phyloP scores from a whole-genome alignment of 2,797 vertebrate species.

The Girardinus metallicus region DNA sequence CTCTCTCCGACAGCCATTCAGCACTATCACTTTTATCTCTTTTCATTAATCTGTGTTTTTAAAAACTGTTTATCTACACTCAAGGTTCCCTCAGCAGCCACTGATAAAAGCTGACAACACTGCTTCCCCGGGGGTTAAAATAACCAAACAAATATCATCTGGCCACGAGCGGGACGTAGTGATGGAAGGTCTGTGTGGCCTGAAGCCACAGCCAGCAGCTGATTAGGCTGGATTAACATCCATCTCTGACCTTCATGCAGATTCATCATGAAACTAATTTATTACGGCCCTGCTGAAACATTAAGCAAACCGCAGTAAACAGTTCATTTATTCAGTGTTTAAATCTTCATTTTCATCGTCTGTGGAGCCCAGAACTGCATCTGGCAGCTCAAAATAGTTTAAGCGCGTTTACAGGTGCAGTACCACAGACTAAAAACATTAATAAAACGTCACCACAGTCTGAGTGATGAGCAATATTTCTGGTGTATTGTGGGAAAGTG shows the following conservation, averaged over 20 bases:
- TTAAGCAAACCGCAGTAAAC: constrained; percentile 6
- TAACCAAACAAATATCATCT: background rate
- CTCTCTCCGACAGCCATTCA: background rate
- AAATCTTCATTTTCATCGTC: background rate
- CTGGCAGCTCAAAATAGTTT: background rate
- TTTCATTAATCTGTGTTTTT: constrained; percentile 1
- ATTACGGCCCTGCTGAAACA: constrained; percentile 5
- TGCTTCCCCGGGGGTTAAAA: background rate
- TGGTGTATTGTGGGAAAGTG: background rate
- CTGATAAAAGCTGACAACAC: background rate
- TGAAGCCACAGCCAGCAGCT: constrained; percentile 5
- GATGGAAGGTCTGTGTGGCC: background rate
- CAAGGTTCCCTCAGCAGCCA: background rate
- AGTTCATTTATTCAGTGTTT: constrained; percentile 9
- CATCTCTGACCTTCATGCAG: constrained; percentile 16
- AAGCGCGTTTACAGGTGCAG: background rate
- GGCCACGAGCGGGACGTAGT: constrained; percentile 1
- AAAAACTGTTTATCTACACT: constrained; percentile 4
- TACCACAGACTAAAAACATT: background rate
- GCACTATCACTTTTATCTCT: background rate
- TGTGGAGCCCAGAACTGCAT: background rate
- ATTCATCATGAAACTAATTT: constrained; percentile 15
- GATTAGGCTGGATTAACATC: background rate
- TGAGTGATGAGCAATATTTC: background rate
- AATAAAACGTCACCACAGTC: background rate